Conservation (phyloP, 2,888 invertebrate species). For the Dynastes maya region DNA sequence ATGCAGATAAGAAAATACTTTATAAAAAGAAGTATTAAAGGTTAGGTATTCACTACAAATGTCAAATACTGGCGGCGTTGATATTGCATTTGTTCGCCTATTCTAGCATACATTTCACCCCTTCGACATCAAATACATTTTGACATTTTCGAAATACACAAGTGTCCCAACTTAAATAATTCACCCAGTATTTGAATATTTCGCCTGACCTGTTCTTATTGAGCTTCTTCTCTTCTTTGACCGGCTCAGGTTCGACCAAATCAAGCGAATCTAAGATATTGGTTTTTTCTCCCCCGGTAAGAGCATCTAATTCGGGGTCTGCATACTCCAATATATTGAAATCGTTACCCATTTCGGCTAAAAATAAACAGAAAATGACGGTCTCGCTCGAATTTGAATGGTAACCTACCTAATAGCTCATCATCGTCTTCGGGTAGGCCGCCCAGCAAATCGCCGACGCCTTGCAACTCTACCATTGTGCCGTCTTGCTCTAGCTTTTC, state of each 20-base stretch:
- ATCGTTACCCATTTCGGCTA: slow-evolving; percentile 93
- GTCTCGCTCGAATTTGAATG: not conserved
- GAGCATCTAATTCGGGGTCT: slow-evolving; percentile 91
- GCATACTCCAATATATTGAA: slow-evolving; percentile 97
- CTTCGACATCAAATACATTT: too few species aligned
- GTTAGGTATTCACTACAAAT: too few species aligned
- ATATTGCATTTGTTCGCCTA: too few species aligned
- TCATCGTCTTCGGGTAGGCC: slow-evolving; percentile 90
- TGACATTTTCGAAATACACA: too few species aligned
- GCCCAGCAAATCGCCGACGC: slow-evolving; percentile 85
- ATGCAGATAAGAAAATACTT: too few species aligned
- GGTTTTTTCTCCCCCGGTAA: slow-evolving; percentile 84
- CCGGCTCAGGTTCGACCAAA: slow-evolving; percentile 83
- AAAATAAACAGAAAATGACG: not conserved
- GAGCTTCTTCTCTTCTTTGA: slow-evolving; percentile 77
- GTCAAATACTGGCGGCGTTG: too few species aligned
- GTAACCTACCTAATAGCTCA: slow-evolving; percentile 78
- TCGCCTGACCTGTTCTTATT: slow-evolving; percentile 57
- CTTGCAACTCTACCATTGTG: slow-evolving; percentile 75
- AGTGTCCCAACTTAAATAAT: not conserved
- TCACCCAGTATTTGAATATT: slow-evolving; percentile 40
- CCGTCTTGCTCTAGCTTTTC: slow-evolving; percentile 82
- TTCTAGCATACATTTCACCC: too few species aligned
- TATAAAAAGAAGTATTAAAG: too few species aligned
- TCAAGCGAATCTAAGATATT: slow-evolving; percentile 91